These are phyloP conservation scores for Alviniconcha strummeri DNA, from an alignment of 2,888 invertebrate genomes.

Conservation along the genomic window DNA sequence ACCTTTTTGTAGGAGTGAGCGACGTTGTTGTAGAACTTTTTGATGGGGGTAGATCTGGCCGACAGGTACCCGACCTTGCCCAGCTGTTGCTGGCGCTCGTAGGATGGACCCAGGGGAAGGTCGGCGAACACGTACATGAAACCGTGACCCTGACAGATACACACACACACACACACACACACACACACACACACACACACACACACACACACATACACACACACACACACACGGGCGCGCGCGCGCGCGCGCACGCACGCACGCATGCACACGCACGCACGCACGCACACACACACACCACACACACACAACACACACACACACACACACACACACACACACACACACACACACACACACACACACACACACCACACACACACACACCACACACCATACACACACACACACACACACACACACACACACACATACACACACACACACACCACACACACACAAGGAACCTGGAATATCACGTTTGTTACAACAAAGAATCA, in stretches of 20 bases:
- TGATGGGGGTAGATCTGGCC: conserved; percentile 40
- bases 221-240: neutral
- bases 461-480: too few relatives aligned
- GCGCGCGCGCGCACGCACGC: too few relatives aligned
- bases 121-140: conserved; percentile 46
- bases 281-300: neutral
- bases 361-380: too few relatives aligned
- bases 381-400: too few relatives aligned
- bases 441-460: too few relatives aligned
- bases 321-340: too few relatives aligned
- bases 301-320: too few relatives aligned
- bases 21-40: conserved; percentile 47
- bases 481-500: too few relatives aligned
- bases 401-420: too few relatives aligned
- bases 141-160: conserved; percentile 38
- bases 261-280: neutral
- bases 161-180: neutral
- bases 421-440: too few relatives aligned
- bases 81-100: conserved; percentile 34
- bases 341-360: too few relatives aligned
- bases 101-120: conserved; percentile 44
- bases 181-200: conserved; percentile 2
- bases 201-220: neutral
- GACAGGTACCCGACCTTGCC: conserved; percentile 21
- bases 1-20: conserved; percentile 48